Conservation (phyloP, 2,888 invertebrate genomes). For the Elmis aenea region DNA sequence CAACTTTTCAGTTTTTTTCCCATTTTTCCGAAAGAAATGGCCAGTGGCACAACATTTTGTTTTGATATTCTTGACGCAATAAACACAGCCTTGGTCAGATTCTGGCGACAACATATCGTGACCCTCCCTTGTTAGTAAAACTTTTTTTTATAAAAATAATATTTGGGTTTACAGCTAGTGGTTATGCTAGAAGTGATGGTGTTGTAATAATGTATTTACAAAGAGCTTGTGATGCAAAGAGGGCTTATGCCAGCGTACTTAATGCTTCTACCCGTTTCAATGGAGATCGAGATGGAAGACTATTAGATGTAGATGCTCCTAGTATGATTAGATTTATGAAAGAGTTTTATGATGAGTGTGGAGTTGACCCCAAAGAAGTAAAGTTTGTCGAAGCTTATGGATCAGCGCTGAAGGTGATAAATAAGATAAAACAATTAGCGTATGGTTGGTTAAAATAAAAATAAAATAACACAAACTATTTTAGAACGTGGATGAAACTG, state of each 20-base stretch:
- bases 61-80: no score
- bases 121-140: no score
- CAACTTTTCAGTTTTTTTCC: no score
- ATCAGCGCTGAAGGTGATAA: conserved; percentile 50
- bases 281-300: conserved; percentile 48
- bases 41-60: no score
- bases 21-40: no score
- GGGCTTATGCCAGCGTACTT: conserved; percentile 53
- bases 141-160: no score
- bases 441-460: conserved; percentile 1
- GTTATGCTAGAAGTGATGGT: conserved; percentile 81
- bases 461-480: conserved; percentile 9
- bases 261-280: conserved; percentile 55
- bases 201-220: conserved; percentile 70
- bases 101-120: no score
- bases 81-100: no score
- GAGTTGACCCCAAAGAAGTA: conserved; percentile 41
- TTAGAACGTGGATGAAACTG: conserved; percentile 54
- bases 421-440: background rate
- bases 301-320: conserved; percentile 37
- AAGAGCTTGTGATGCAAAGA: conserved; percentile 52
- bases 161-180: conserved; percentile 60
- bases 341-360: conserved; percentile 53
- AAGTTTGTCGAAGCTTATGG: conserved; percentile 45
- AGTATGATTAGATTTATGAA: conserved; percentile 48